These are phyloP conservation scores for Mactra quadrangularis DNA, from an alignment of 1,140 invertebrate genomes.

Conservation along the genomic window DNA sequence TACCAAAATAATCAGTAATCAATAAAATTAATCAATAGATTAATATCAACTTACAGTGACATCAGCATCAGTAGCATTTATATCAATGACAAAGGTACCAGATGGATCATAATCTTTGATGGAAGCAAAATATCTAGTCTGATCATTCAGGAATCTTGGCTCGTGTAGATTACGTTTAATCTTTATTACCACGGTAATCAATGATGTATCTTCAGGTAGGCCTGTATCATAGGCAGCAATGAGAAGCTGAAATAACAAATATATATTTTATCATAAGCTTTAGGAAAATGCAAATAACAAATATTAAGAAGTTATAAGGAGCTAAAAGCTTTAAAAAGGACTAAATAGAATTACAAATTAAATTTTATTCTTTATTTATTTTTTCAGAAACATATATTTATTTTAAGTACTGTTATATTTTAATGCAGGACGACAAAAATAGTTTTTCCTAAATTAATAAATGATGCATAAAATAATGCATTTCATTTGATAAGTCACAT, in stretches of 20 bases:
- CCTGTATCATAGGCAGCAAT: slow-evolving; percentile 59
- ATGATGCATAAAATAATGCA: no score
- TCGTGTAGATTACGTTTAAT: slow-evolving; percentile 64
- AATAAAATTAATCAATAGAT: neutral
- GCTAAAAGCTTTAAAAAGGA: neutral
- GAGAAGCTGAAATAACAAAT: slow-evolving; percentile 65
- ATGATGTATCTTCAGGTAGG: slow-evolving; percentile 49
- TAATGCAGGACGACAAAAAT: no score
- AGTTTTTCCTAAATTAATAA: no score
- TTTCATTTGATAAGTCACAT: no score
- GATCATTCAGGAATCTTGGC: slow-evolving; percentile 49
- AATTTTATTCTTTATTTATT: no score
- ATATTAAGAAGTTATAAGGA: neutral
- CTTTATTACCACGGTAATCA: slow-evolving; percentile 50
- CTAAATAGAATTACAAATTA: no score
- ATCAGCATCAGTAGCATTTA: slow-evolving; percentile 74
- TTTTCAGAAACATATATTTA: no score
- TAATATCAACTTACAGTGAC: slow-evolving; percentile 64
- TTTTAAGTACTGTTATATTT: no score
- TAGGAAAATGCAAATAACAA: slow-evolving; percentile 47
- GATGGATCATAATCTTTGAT: slow-evolving; percentile 70
- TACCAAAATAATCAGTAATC: no score
- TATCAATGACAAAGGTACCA: slow-evolving; percentile 68
- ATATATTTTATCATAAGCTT: slow-evolving; percentile 38
- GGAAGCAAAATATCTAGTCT: slow-evolving; percentile 51